Conservation (phyloP, 2,113 vertebrate species). For the Dromas ardeola region DNA sequence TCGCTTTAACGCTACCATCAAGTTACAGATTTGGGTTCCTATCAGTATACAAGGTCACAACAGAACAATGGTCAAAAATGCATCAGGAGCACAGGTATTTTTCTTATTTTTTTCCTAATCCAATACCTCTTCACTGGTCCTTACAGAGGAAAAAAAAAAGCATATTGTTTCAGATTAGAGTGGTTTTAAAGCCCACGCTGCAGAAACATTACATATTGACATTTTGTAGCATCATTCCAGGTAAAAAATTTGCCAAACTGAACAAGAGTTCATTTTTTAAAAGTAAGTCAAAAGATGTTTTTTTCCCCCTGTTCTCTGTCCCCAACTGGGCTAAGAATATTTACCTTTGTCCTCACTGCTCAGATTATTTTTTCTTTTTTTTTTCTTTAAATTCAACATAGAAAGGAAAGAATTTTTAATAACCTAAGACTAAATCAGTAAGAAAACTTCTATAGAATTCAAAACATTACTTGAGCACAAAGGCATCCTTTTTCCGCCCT, state of each 20-base stretch:
- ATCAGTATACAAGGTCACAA: neutral
- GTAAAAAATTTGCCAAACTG: neutral
- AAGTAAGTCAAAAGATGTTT: neutral
- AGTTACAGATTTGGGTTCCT: conserved; percentile 65
- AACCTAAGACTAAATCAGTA: neutral
- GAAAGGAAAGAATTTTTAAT: neutral
- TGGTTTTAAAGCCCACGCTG: neutral
- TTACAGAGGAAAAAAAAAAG: neutral
- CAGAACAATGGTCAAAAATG: conserved; percentile 12
- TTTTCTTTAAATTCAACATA: neutral
- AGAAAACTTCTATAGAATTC: neutral
- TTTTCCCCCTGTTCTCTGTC: neutral
- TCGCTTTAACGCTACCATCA: conserved; percentile 29
- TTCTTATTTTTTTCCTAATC: neutral
- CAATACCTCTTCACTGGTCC: neutral
- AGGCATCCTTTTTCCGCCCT: neutral
- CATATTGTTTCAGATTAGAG: neutral
- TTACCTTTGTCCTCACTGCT: neutral
- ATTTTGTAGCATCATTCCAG: neutral
- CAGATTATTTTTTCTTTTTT: neutral
- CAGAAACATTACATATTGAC: neutral
- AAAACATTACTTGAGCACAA: neutral
- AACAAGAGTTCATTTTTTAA: neutral
- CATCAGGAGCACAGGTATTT: conserved; percentile 53
- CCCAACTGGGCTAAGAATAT: neutral